Conservation (phyloP, 2,113 vertebrate species). For the Stercorarius parasiticus region DNA sequence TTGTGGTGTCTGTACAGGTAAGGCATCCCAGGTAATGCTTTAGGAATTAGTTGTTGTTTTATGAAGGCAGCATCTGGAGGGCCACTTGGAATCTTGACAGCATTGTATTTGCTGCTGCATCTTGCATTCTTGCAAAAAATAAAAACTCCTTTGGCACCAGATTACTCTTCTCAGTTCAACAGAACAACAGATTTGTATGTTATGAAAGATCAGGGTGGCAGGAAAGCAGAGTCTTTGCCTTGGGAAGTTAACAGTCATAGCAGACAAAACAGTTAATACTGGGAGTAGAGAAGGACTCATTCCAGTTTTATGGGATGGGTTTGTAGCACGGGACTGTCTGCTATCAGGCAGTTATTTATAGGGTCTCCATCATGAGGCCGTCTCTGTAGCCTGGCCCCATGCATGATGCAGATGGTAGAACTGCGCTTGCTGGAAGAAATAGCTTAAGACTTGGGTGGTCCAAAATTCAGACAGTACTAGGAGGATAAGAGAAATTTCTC, state of each 20-base stretch:
- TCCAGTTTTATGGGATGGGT: background rate
- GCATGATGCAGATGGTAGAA: background rate
- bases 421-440: background rate
- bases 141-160: background rate
- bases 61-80: background rate
- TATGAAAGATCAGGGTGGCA: background rate
- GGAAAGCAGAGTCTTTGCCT: background rate
- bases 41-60: background rate
- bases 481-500: background rate
- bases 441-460: background rate
- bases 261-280: background rate
- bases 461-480: background rate
- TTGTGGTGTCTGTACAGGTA: conserved; percentile 87
- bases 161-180: background rate
- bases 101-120: background rate
- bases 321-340: background rate
- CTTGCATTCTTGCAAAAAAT: background rate
- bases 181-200: background rate
- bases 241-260: background rate
- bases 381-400: background rate
- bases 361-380: background rate
- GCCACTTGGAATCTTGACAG: background rate
- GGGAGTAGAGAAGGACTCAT: background rate
- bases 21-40: background rate
- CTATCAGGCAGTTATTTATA: background rate